These are phyloP conservation scores for Pangasius mekongensis DNA, from an alignment of 2,797 vertebrate genomes.

Conservation along the genomic window DNA sequence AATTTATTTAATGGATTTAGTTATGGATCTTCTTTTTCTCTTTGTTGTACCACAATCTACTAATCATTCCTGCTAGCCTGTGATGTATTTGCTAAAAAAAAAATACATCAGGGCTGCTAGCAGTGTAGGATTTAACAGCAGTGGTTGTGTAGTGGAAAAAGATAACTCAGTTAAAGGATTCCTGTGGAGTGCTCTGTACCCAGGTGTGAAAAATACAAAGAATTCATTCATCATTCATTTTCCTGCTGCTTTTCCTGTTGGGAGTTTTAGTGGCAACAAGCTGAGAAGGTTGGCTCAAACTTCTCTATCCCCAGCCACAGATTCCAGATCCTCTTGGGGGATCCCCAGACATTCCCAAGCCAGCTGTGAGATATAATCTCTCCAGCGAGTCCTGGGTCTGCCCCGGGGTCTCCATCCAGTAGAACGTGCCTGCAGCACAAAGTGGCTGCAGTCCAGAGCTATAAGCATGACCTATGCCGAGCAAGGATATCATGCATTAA, in stretches of 20 bases:
- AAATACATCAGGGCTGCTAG: not conserved
- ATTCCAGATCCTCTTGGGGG: not conserved
- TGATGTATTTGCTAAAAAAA: not conserved
- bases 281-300: slow-evolving; percentile 6
- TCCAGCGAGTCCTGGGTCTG: not conserved
- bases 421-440: not conserved
- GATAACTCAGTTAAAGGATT: not conserved
- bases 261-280: slow-evolving; percentile 20
- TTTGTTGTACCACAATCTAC: not conserved
- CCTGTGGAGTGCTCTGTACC: slow-evolving; percentile 14
- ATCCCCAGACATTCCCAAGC: not conserved
- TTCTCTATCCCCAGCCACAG: not conserved
- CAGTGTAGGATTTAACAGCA: not conserved
- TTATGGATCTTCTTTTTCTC: not conserved
- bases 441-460: not conserved
- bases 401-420: not conserved
- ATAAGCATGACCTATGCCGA: not conserved
- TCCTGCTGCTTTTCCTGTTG: not conserved
- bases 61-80: not conserved
- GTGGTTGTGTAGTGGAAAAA: not conserved
- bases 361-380: not conserved
- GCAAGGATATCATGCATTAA: not conserved
- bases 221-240: slow-evolving; percentile 30
- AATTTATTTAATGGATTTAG: not conserved
- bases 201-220: slow-evolving; percentile 33